These are phyloP conservation scores for Phoenicopterus ruber DNA, from an alignment of 2,113 vertebrate species.

Conservation along the genomic window DNA sequence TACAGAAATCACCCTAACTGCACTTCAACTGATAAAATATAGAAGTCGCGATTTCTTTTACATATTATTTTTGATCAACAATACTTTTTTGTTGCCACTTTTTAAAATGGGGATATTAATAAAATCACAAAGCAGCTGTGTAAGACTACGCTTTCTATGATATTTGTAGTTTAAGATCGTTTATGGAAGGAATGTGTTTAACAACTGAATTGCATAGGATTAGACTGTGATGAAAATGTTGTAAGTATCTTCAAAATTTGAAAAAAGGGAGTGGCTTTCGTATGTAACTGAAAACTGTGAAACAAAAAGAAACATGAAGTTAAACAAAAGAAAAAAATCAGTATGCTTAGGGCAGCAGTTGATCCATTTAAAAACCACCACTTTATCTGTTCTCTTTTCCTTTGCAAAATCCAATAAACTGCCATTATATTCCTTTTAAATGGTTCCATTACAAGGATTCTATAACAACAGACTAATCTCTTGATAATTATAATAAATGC, in stretches of 20 bases:
- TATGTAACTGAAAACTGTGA: slow-evolving; percentile 9
- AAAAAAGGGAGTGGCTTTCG: background rate
- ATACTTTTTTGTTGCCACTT: background rate
- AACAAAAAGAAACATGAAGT: slow-evolving; percentile 17
- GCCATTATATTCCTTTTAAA: slow-evolving; percentile 88
- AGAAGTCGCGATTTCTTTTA: background rate
- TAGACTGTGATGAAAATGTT: background rate
- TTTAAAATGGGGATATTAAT: background rate
- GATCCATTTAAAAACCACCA: slow-evolving; percentile 66
- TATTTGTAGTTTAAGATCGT: background rate
- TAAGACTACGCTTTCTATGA: background rate
- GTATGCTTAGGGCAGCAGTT: slow-evolving; percentile 44
- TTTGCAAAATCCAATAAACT: slow-evolving; percentile 89
- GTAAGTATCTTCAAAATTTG: background rate
- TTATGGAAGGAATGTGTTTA: background rate
- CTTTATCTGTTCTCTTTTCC: slow-evolving; percentile 72
- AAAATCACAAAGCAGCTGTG: background rate
- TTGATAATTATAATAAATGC: slow-evolving; percentile 94
- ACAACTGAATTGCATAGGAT: background rate
- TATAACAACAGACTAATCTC: slow-evolving; percentile 80
- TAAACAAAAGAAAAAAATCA: slow-evolving; percentile 63
- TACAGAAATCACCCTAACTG: background rate
- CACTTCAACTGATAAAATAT: background rate
- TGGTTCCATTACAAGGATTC: slow-evolving; percentile 85
- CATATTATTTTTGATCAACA: background rate